Conservation (phyloP, 1,140 invertebrate species). For the Leptestheria dahalacensis region DNA sequence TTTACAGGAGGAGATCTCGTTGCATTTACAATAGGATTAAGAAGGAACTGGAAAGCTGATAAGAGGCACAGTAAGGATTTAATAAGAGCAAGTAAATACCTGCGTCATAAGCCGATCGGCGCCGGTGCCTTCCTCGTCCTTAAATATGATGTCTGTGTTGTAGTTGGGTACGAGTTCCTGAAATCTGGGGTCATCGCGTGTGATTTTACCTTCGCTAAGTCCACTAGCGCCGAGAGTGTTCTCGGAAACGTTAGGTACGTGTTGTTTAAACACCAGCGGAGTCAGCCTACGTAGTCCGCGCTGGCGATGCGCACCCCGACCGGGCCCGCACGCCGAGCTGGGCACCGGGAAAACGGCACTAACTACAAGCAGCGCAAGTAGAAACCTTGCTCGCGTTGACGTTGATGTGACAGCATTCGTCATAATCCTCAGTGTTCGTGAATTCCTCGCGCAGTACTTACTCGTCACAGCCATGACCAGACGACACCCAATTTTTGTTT, state of each 20-base stretch:
- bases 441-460: background rate
- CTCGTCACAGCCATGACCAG: background rate
- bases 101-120: conserved; percentile 90
- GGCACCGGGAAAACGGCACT: conserved; percentile 14
- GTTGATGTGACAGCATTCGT: background rate
- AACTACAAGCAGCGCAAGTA: conserved; percentile 9
- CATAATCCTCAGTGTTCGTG: background rate
- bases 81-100: no score
- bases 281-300: conserved; percentile 61
- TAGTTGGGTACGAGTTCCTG: conserved; percentile 85
- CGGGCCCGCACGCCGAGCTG: conserved; percentile 61
- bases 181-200: conserved; percentile 62
- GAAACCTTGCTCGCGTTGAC: background rate
- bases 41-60: background rate
- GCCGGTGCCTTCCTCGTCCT: conserved; percentile 89
- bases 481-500: background rate
- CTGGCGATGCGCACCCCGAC: conserved; percentile 58
- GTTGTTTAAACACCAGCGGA: conserved; percentile 84
- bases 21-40: no score
- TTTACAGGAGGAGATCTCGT: no score
- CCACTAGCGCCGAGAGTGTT: conserved; percentile 80
- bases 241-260: conserved; percentile 86
- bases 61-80: no score
- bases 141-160: conserved; percentile 85
- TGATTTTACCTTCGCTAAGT: conserved; percentile 63